Evolutionary conservation across 2,888 invertebrate genomes (phyloP).

Genomic region (Drosophila lacicola): DNA sequence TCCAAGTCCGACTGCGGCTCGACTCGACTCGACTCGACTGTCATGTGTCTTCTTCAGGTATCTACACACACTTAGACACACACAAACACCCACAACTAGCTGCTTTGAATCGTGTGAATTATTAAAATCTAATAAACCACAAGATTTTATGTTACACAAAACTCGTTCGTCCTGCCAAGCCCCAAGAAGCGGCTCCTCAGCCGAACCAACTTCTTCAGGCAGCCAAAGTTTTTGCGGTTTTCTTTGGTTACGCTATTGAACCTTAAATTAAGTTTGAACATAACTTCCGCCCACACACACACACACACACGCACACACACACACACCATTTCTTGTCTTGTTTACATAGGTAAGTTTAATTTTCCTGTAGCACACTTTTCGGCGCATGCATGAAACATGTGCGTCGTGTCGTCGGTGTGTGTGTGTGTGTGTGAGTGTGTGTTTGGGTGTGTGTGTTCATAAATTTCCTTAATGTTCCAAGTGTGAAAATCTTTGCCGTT

Average conservation of each 20-base stretch:
- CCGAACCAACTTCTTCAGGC: conserved; percentile 32
- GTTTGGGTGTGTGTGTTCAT: conserved; percentile 59
- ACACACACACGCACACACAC: conserved; percentile 26
- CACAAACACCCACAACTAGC: conserved; percentile 14
- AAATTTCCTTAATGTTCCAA: conserved; percentile 78
- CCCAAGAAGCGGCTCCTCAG: conserved; percentile 1
- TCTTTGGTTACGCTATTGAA: conserved; percentile 83
- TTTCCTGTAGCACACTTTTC: conserved; percentile 79
- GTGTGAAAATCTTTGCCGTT: conserved; percentile 84
- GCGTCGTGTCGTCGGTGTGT: conserved; percentile 39
- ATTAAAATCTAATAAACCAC: conserved; percentile 85
- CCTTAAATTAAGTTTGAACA: conserved; percentile 84
- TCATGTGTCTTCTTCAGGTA: conserved; percentile 70
- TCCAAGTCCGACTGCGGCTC: conserved; percentile 25
- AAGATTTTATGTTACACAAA: conserved; percentile 82
- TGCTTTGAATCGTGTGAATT: conserved; percentile 81
- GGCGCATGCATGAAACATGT: conserved; percentile 70
- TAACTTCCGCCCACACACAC: conserved; percentile 68
- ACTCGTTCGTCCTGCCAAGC: conserved; percentile 66
- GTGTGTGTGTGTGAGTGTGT: conserved; percentile 31
- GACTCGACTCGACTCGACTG: conserved; percentile 42
- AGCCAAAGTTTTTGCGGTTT: conserved; percentile 81
- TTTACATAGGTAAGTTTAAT: conserved; percentile 83
- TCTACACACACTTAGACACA: conserved; percentile 27
- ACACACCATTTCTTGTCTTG: conserved; percentile 63